Base-by-base conservation (phyloP, 2,888 invertebrate genomes). In the Laothoe populi region DNA sequence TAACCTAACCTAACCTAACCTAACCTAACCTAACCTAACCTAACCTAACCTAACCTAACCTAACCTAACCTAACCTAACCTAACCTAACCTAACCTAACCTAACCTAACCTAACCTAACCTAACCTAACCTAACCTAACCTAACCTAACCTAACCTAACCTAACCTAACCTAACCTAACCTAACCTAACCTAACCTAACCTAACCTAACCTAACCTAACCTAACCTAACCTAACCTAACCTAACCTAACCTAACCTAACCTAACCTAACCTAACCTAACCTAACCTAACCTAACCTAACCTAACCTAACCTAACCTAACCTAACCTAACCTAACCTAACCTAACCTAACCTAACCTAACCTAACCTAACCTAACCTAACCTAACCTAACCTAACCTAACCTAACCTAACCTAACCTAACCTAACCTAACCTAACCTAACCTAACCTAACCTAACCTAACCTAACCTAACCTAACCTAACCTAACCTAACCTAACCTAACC, bases 141-240 rank as follows among this genome's bases (percentile, higher is more conserved):
- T 57, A 65, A 63, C 45, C 63, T 69, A 69, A 69, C 69, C 69
- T 69, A 69, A 69, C 69, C 69, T 69, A 65, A 69, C 66, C 69
- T 69, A 66, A 66, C 66, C 66, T 65, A 63, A 65, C 62, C 62
- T 64, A 64, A 65, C 65, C 63, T 65, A 61, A 63, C 63, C 61
- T 60, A 66, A 64, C 63, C 65, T 65, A 66, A 65, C 66, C 65
- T 66, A 66, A 64, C 66, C 66, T 64, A 68, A 66, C 65, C 63
- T 63, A 66, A 62, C 65, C 64, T 66, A 63, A 62, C 62, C 62
- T 65, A 60, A 61, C 65, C 65, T 63, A 59, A 45, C 59, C 59
- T 48, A 63, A 62, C 63, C 61, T 61, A 61, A 45, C 58, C 59
- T 60, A 57, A 58, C 58, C 58, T 61, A 64, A 64, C 64, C 64